phyloP scores from a whole-genome alignment of 2,888 invertebrate genomes.

The Drosophila pseudotakahashii region DNA sequence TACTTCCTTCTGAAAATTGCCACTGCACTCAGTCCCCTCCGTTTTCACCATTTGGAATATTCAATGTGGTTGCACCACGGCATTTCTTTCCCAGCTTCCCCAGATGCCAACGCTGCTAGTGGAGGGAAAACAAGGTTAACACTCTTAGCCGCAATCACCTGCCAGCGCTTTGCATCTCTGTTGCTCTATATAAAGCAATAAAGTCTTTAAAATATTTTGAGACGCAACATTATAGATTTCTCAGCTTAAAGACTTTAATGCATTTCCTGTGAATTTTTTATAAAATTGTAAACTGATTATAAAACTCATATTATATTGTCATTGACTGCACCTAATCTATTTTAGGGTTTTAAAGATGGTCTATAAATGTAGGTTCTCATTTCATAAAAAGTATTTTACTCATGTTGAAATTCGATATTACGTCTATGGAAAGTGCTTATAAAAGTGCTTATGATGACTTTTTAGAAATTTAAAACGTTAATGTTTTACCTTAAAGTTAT shows the following conservation, averaged over 20 bases:
- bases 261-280: too few relatives aligned
- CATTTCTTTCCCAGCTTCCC: not conserved
- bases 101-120: slow-evolving; percentile 11
- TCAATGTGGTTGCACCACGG: slow-evolving; percentile 11
- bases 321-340: too few relatives aligned
- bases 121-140: slow-evolving; percentile 22
- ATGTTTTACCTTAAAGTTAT: too few relatives aligned
- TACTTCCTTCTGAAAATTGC: slow-evolving; percentile 8
- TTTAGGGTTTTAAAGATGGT: too few relatives aligned
- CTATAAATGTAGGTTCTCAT: too few relatives aligned
- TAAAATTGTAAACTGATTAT: too few relatives aligned
- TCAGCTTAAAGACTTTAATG: not conserved
- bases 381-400: too few relatives aligned
- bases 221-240: not conserved
- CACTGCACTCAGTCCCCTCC: slow-evolving; percentile 35
- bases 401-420: too few relatives aligned
- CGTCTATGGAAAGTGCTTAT: too few relatives aligned
- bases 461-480: too few relatives aligned
- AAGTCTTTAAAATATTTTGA: not conserved
- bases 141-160: slow-evolving; percentile 11
- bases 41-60: slow-evolving; percentile 25
- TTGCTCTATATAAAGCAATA: not conserved
- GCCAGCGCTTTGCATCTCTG: not conserved
- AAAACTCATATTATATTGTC: too few relatives aligned
- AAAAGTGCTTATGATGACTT: too few relatives aligned